These are phyloP conservation scores for Psammodynastes pulverulentus DNA, from an alignment of 2,113 vertebrate genomes.

Conservation along the genomic window DNA sequence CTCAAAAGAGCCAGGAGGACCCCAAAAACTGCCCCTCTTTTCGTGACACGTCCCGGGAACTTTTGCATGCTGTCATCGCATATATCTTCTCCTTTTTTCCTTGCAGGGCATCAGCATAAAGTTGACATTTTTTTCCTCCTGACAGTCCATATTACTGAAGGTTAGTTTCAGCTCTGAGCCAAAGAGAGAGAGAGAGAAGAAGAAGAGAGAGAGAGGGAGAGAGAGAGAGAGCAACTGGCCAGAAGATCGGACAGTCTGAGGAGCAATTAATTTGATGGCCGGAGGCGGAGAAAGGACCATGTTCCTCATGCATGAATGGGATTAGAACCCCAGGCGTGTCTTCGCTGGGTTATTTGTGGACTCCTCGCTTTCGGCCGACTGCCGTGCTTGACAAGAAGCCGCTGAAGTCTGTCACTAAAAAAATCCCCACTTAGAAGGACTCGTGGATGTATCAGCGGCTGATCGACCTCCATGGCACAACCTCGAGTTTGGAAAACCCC, in stretches of 20 bases:
- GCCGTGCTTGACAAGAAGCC: not conserved
- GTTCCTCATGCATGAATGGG: not conserved
- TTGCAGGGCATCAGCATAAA: conserved; percentile 52
- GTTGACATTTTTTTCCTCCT: conserved; percentile 48
- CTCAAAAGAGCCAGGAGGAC: not conserved
- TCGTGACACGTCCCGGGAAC: conserved; percentile 22
- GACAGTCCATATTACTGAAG: conserved; percentile 60
- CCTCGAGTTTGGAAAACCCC: not conserved
- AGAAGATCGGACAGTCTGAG: conserved; percentile 50
- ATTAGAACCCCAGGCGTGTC: not conserved
- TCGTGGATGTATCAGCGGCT: not conserved
- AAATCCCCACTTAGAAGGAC: not conserved
- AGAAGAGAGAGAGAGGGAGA: not conserved
- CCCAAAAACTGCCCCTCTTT: conserved; percentile 2
- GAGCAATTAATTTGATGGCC: conserved; percentile 29
- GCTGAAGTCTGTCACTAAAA: not conserved
- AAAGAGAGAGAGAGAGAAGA: conserved; percentile 36
- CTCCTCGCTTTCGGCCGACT: not conserved
- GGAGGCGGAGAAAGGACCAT: not conserved
- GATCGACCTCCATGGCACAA: not conserved
- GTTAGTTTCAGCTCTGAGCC: conserved; percentile 65
- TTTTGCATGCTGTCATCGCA: conserved; percentile 55
- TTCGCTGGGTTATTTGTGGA: not conserved
- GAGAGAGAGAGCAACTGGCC: conserved; percentile 12
- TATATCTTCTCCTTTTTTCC: conserved; percentile 38